Evolutionary conservation across 2,113 vertebrate species (phyloP).

Genomic region (Leptobrachium ailaonicum): DNA sequence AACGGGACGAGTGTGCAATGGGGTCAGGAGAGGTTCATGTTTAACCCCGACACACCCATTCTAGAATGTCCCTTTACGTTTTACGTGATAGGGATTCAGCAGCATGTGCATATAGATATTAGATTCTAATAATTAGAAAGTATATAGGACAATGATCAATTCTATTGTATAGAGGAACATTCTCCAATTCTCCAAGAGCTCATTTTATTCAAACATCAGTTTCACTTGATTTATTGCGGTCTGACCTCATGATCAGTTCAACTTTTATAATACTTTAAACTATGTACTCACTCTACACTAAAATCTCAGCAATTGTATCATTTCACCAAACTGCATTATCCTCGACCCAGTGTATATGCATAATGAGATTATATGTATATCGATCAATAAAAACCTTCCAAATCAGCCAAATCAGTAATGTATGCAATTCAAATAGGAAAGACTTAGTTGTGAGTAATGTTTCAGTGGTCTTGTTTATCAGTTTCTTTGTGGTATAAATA

Average conservation of each 20-base stretch:
- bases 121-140: neutral
- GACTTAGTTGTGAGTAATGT: neutral
- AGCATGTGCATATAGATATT: too few relatives aligned
- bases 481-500: neutral
- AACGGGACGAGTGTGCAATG: too few relatives aligned
- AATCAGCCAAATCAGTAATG: neutral
- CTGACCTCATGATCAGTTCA: slow-evolving; percentile 14
- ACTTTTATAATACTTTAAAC: neutral
- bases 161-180: neutral
- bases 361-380: slow-evolving; percentile 20
- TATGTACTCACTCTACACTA: slow-evolving; percentile 35
- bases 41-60: too few relatives aligned
- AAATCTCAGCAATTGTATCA: slow-evolving; percentile 48
- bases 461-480: slow-evolving; percentile 10
- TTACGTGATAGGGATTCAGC: too few relatives aligned
- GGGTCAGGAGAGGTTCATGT: too few relatives aligned
- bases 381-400: slow-evolving; percentile 12
- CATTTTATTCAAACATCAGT: slow-evolving; percentile 11
- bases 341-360: slow-evolving; percentile 1
- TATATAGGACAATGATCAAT: neutral
- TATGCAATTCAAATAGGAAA: neutral
- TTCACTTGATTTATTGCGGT: slow-evolving; percentile 9
- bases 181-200: neutral
- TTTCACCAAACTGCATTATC: slow-evolving; percentile 4
- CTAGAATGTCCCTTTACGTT: too few relatives aligned